phyloP scores from a whole-genome alignment of 2,888 invertebrate species.

The Apoderus coryli region DNA sequence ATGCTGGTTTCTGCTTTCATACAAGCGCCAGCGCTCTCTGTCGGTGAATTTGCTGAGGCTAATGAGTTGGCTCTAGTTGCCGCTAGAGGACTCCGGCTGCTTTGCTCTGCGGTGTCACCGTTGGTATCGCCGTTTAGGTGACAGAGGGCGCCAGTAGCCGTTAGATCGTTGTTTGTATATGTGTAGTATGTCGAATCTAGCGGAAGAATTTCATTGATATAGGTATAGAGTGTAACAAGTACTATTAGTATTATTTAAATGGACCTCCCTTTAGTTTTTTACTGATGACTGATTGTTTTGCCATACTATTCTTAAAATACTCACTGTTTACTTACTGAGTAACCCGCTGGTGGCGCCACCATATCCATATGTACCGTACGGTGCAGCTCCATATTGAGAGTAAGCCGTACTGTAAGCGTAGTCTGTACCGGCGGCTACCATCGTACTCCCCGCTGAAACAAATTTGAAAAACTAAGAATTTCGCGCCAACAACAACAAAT shows the following conservation, averaged over 20 bases:
- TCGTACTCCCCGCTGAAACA: slow-evolving; percentile 43
- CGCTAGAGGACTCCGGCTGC: slow-evolving; percentile 52
- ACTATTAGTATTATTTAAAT: slow-evolving; percentile 1
- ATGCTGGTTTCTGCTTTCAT: slow-evolving; percentile 50
- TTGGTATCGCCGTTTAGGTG: slow-evolving; percentile 2
- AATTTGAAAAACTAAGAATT: not conserved
- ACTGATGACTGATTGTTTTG: no score
- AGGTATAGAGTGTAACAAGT: slow-evolving; percentile 3
- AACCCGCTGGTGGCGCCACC: slow-evolving; percentile 49
- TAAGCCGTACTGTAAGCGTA: slow-evolving; percentile 63
- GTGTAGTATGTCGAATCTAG: slow-evolving; percentile 51
- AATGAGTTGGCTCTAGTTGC: slow-evolving; percentile 56
- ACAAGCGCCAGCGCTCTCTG: slow-evolving; percentile 49
- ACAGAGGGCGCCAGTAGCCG: slow-evolving; percentile 2
- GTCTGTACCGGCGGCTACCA: slow-evolving; percentile 47
- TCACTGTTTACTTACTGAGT: slow-evolving; percentile 56
- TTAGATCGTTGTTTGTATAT: slow-evolving; percentile 39
- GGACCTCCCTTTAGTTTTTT: no score
- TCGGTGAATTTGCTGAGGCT: slow-evolving; percentile 55
- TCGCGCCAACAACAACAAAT: not conserved
- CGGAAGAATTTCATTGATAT: no score
- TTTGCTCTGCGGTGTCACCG: slow-evolving; percentile 26
- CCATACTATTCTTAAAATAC: no score
- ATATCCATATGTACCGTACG: slow-evolving; percentile 50
- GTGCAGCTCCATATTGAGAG: slow-evolving; percentile 59